phyloP scores from a whole-genome alignment of 1,140 invertebrate genomes.

The Condylostylus longicornis region DNA sequence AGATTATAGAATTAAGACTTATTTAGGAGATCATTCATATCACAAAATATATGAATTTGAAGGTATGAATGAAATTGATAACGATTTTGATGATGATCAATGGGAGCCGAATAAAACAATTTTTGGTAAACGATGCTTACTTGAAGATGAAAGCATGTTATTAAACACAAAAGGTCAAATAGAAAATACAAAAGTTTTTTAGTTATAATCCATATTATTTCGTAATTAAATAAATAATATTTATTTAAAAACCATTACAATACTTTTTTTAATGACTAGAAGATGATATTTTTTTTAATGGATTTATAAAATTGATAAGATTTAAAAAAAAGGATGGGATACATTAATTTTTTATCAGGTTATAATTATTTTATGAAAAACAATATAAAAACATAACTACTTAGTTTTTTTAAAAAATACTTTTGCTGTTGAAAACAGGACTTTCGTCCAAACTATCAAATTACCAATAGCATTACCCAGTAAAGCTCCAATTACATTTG shows the following conservation, averaged over 20 bases:
- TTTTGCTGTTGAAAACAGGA: conserved; percentile 22
- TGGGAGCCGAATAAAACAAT: conserved; percentile 28
- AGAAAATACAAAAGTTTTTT: neutral
- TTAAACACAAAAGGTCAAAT: conserved; percentile 6
- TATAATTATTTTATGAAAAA: too few species aligned
- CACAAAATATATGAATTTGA: conserved; percentile 5
- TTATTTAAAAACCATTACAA: too few species aligned
- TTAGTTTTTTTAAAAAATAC: conserved; percentile 22
- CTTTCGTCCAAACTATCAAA: conserved; percentile 26
- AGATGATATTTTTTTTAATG: too few species aligned
- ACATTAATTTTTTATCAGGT: too few species aligned
- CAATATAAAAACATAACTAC: too few species aligned
- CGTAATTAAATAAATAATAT: too few species aligned
- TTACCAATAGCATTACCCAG: conserved; percentile 39
- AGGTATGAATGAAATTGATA: conserved; percentile 1
- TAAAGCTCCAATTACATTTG: conserved; percentile 46
- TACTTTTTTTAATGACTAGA: too few species aligned
- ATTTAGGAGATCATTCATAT: conserved; percentile 9
- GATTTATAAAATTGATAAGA: too few species aligned
- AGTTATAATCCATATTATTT: neutral
- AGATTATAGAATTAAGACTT: conserved; percentile 6
- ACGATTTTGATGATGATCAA: conserved; percentile 21
- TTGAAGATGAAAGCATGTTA: conserved; percentile 26
- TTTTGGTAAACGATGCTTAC: conserved; percentile 22
- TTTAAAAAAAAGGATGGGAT: neutral